A percentile compares a stretch with the other conserved stretches of the same genome.
Conservation (phyloP, 1,140 invertebrate species). For the Daktulosphaira vitifoliae region DNA sequence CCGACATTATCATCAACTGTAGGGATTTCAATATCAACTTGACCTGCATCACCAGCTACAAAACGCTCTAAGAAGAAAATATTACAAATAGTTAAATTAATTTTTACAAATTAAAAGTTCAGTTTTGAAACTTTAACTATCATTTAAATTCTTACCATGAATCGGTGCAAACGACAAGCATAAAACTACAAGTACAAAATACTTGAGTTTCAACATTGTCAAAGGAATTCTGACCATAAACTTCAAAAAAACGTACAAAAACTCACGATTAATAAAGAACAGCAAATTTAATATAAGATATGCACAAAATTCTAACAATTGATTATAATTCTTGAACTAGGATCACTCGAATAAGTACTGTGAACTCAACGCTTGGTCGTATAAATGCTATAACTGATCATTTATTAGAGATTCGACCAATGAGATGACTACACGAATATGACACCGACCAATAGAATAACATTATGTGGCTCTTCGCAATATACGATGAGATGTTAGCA, state of each 20-base stretch:
- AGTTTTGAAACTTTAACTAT: background rate
- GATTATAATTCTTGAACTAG: background rate
- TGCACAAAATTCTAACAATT: background rate
- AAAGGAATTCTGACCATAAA: background rate
- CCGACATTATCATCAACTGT: background rate
- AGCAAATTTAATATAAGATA: no score
- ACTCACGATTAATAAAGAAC: background rate
- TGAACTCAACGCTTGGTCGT: background rate
- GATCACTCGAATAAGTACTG: background rate
- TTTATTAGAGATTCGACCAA: background rate
- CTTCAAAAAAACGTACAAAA: background rate
- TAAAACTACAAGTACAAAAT: background rate
- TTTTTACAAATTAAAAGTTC: background rate
- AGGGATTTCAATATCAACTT: background rate
- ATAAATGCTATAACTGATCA: background rate
- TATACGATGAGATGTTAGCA: slow-evolving; percentile 1
- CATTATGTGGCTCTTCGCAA: slow-evolving; percentile 22
- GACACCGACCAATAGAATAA: background rate
- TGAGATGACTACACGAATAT: slow-evolving; percentile 1
- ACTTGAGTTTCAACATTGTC: slow-evolving; percentile 6
- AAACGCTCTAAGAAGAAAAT: background rate
- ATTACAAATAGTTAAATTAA: background rate
- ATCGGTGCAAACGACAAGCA: background rate
- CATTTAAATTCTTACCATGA: background rate
- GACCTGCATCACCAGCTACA: background rate